Base-by-base conservation (phyloP, 2,888 invertebrate species). In the Acanthococcus lagerstroemiae region DNA sequence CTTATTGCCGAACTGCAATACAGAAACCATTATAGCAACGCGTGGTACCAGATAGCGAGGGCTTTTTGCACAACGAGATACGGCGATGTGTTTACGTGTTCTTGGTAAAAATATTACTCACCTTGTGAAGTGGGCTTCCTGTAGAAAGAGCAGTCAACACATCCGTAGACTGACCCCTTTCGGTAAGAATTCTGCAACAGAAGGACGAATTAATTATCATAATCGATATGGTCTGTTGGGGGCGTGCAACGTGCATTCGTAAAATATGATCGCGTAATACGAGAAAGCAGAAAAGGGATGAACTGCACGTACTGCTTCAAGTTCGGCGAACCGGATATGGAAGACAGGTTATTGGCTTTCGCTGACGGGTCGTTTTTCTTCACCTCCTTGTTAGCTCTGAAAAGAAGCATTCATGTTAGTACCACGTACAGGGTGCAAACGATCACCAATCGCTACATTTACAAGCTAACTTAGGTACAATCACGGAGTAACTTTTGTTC, bases 101-200 rank as follows among this genome's bases (percentile, higher is more conserved):
- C n/a, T n/a, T n/a, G n/a, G n/a, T n/a, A n/a, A n/a, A n/a, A n/a
- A n/a, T 7, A 12, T 15, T 21, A 45, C 24, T 56, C 27, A 66
- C 66, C 30, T 66, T 66, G 22, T 66, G 66, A 21, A 66, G 45
- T n/a, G 66, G 66, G 55, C 66, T 66, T 7, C 56, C 56, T 15
- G 56, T 22, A 21, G 56, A 56, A 30, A 66, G 48, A 3, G 66
- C 66, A 56, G 56, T 66, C 24, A 66, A 24, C n/a, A 66, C 66
- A 66, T 66, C 66, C 12, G 66, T 66, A 48, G 66, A 57, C 21
- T 66, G 55, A 37, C 9, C 57, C 4, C 66, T n/a, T 25, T 63
- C 63, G 24, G 50, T 30, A 37, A 30, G 30, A 24, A 52, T 52
- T 44, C 63, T 63, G 21, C 15, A 50, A n/a, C n/a, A n/a, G n/a